These are phyloP conservation scores for Leucoptera coffeella DNA, from an alignment of 2,888 invertebrate species.

Conservation along the genomic window DNA sequence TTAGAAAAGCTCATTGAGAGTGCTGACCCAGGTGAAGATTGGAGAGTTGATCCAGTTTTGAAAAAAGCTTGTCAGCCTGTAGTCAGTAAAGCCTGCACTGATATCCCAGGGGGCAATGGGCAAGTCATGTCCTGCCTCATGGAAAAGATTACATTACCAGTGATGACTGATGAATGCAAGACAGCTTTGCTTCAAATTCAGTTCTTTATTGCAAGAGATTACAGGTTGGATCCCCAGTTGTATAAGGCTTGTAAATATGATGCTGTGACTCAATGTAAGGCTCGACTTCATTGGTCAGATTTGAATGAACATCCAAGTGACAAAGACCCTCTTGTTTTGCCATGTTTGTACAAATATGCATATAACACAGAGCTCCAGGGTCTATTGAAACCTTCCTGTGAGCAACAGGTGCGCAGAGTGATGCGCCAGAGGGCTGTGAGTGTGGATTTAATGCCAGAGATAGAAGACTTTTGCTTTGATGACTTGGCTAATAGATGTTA, in stretches of 20 bases:
- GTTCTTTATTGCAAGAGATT: constrained; percentile 94
- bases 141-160: constrained; percentile 78
- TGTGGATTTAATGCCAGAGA: constrained; percentile 89
- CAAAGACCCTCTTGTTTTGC: constrained; percentile 76
- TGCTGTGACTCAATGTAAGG: constrained; percentile 76
- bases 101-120: constrained; percentile 68
- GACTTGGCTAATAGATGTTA: constrained; percentile 81
- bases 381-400: constrained; percentile 55
- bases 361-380: constrained; percentile 44
- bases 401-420: constrained; percentile 79
- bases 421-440: constrained; percentile 90
- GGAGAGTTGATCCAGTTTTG: constrained; percentile 89
- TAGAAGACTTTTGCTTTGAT: constrained; percentile 83
- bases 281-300: constrained; percentile 70
- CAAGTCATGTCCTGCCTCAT: constrained; percentile 89
- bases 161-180: constrained; percentile 88
- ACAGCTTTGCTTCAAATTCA: constrained; percentile 90
- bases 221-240: constrained; percentile 83
- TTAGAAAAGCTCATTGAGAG: constrained; percentile 76
- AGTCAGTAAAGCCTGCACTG: constrained; percentile 70
- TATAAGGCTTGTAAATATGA: constrained; percentile 85
- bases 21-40: constrained; percentile 91
- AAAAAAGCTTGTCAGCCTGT: constrained; percentile 81
- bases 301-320: constrained; percentile 63
- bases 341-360: constrained; percentile 80